Percentiles rank a stretch among this genome's conserved stretches.
These are phyloP conservation scores for Polyergus mexicanus DNA, from an alignment of 1,140 invertebrate genomes.

Conservation along the genomic window DNA sequence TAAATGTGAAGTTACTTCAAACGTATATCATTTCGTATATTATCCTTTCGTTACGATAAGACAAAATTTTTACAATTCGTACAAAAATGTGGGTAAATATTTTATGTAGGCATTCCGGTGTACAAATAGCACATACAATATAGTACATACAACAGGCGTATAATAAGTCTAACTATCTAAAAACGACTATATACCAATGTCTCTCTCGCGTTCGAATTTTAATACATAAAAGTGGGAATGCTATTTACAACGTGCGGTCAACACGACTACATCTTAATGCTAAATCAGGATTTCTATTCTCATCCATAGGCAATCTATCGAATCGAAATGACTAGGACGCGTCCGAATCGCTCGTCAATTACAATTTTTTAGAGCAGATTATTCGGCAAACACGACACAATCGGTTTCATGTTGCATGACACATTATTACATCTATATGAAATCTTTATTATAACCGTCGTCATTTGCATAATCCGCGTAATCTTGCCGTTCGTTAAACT, in stretches of 20 bases:
- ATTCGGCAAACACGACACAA: conserved; percentile 3
- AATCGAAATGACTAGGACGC: conserved; percentile 70
- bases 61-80: conserved; percentile 76
- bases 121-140: conserved; percentile 73
- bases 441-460: conserved; percentile 71
- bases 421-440: conserved; percentile 47
- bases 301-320: conserved; percentile 39
- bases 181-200: conserved; percentile 44
- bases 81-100: conserved; percentile 75
- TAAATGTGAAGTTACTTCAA: not conserved
- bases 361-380: not conserved
- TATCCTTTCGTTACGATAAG: conserved; percentile 64
- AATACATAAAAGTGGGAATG: conserved; percentile 76
- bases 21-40: conserved; percentile 58
- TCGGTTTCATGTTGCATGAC: conserved; percentile 18
- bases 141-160: conserved; percentile 56
- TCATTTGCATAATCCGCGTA: conserved; percentile 57
- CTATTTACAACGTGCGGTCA: conserved; percentile 76
- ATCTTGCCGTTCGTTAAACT: conserved; percentile 26
- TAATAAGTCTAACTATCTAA: conserved; percentile 62
- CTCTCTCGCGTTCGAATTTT: conserved; percentile 47
- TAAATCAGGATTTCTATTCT: conserved; percentile 52
- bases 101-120: conserved; percentile 75
- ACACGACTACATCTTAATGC: conserved; percentile 64
- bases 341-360: conserved; percentile 39